Conservation (phyloP, 2,888 invertebrate genomes). For the Caenorhabditis uteleia region DNA sequence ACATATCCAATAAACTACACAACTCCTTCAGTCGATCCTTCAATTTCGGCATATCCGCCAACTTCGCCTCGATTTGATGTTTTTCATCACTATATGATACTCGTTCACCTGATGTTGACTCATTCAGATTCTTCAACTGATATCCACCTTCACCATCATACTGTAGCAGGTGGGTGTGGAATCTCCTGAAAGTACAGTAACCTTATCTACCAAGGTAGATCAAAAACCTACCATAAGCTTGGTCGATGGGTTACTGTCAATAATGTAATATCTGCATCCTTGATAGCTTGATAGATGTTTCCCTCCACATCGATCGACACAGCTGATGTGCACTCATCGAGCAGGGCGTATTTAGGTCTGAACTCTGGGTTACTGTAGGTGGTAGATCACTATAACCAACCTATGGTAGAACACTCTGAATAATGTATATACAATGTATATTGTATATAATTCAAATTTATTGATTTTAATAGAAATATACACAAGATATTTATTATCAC, state of each 20-base stretch:
- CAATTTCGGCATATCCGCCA: conserved; percentile 27
- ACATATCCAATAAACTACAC: conserved; percentile 11
- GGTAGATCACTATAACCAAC: no score
- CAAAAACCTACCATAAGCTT: conserved; percentile 75
- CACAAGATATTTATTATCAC: no score
- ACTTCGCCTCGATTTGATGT: conserved; percentile 30
- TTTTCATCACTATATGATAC: conserved; percentile 44
- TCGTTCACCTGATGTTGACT: conserved; percentile 37
- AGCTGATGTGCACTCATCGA: conserved; percentile 98
- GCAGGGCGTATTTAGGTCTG: conserved; percentile 93
- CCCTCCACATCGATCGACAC: conserved; percentile 98
- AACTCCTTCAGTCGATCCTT: conserved; percentile 36
- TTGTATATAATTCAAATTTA: no score
- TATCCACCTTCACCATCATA: conserved; percentile 95
- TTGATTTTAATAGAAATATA: no score
- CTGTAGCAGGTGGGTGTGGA: conserved; percentile 90
- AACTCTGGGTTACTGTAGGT: no score
- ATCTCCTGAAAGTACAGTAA: conserved; percentile 77
- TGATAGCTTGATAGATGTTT: conserved; percentile 84
- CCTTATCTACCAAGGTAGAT: background rate
- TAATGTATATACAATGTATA: no score
- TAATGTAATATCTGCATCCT: conserved; percentile 81
- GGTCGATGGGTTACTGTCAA: conserved; percentile 97
- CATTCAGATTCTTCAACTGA: conserved; percentile 77
- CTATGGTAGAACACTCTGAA: no score